Evolutionary conservation across 2,113 vertebrate genomes (phyloP), one percentile per base, ranked within the genome.

Genomic region (Rousettus leschenaultii): DNA sequence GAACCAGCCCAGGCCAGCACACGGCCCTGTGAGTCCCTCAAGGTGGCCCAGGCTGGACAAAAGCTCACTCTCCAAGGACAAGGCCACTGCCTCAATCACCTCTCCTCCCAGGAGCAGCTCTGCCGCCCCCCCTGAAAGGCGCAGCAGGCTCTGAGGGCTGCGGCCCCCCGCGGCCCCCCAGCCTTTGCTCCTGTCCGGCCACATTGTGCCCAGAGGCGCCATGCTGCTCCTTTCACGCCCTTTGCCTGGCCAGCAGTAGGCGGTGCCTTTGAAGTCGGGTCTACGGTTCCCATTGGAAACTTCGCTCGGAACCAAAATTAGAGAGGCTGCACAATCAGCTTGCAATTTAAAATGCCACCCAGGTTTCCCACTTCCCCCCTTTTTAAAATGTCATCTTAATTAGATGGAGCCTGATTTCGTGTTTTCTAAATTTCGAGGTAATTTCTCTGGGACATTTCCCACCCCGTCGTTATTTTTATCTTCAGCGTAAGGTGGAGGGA

Each of bases 381-480:
- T n/a, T 78, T 92, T 57, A 86, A 97, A 70, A 84, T 0, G 0
- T 83, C 90, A 96, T 94, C 91, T 93, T 10, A 2, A 91, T 75
- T 94, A 95, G 93, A 15, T 7, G 78, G 94, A 82, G 92, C 63
- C 70, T 77, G 71, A 51, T 61, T 66, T 92, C 75, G 78, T 86
- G 88, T 28, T 97, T 98, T 79, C 28, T 48, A 16, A 93, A 87
- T 97, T 95, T 89, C 28, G 78, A 93, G 98, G 95, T 7, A 33
- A 97, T 97, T 96, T 97, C 97, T 97, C 89, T 59, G 78, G 83
- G 97, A 88, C 57, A n/a, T 92, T 92, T 97, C 95, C 97, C 82
- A 71, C 89, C 83, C 55, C 43, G 71, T 90, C 78, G 89, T 96
- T 96, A 91, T 98, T 98, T 98, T 97, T 96, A 97, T 96, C 91